Percentiles rank a stretch among this genome's conserved stretches.
phyloP scores from a whole-genome alignment of 2,113 vertebrate genomes.

The Lepisosteus osseus region DNA sequence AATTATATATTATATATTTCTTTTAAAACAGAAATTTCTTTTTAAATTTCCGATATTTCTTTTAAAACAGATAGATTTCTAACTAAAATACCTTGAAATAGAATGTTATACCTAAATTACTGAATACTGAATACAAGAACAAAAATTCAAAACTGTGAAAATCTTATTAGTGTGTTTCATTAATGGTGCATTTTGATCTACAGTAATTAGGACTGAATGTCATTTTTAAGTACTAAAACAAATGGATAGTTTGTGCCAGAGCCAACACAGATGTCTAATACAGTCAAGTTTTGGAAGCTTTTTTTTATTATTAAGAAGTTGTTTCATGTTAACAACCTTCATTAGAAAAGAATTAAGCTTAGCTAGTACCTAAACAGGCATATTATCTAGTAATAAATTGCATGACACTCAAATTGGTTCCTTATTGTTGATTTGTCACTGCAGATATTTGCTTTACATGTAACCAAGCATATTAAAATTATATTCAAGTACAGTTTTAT shows the following conservation, averaged over 20 bases:
- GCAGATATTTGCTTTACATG: not conserved
- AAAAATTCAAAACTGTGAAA: slow-evolving; percentile 39
- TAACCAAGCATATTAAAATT: too few relatives aligned
- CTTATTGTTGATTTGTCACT: not conserved
- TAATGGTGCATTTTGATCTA: slow-evolving; percentile 62
- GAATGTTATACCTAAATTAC: too few relatives aligned
- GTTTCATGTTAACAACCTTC: too few relatives aligned
- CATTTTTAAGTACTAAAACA: slow-evolving; percentile 39
- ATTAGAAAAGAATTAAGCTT: too few relatives aligned
- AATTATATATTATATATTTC: too few relatives aligned
- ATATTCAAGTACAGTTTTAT: too few relatives aligned
- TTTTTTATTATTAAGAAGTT: too few relatives aligned
- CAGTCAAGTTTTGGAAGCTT: slow-evolving; percentile 5
- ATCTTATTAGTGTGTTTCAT: slow-evolving; percentile 47
- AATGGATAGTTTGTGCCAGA: slow-evolving; percentile 39
- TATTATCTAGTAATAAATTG: not conserved
- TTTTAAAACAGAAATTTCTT: too few relatives aligned
- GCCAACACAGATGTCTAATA: slow-evolving; percentile 41
- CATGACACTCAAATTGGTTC: slow-evolving; percentile 1
- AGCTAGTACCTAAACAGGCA: not conserved
- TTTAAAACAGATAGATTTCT: too few relatives aligned
- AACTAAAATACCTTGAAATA: too few relatives aligned
- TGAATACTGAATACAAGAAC: slow-evolving; percentile 33
- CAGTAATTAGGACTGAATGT: slow-evolving; percentile 58
- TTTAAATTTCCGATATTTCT: too few relatives aligned